Evolutionary conservation across 2,888 invertebrate genomes (phyloP), one percentile per base, ranked within the genome.

Genomic region (Leptinotarsa juncta): DNA sequence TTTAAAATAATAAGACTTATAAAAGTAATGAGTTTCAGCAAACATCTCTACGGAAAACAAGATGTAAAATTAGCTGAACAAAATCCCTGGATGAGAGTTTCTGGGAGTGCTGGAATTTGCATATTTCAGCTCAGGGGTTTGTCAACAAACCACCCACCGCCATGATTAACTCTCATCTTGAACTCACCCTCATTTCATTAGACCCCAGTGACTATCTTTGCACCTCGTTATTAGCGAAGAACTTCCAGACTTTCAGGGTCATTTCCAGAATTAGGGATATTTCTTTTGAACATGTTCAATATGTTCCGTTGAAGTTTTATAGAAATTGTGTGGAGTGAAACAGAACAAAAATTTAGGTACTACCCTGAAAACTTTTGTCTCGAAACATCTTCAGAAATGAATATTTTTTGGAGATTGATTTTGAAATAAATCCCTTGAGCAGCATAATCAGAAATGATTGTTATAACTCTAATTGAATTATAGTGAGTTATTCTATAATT

Each of bases 31-130:
- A 77, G 74, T 77, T 71, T 51, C 67, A 15, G 69, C 77, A 73
- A 77, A 77, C 76, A 77, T 60, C 67, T 76, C 77, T 73, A 75
- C 49, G 77, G 73, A 79, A 57, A 81, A 81, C 81, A 81, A 81
- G 81, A 80, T 73, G 78, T 78, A 77, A 79, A 81, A 81, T 81
- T 81, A 81, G 78, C 76, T 71, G 78, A 79, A 77, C 75, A 74
- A 79, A 81, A 79, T 79, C 77, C 66, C 78, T 42, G 76, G 78
- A 78, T 80, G 75, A 79, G 78, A 81, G 79, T 79, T 74, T 74
- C 75, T 71, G 78, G 74, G 79, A 79, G 71, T 74, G 80, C 77
- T 77, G 70, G 70, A 77, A 81, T 81, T 81, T 81, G 78, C 80
- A 81, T 81, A 81, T 77, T 81, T 79, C 76, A 48, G 69, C 69